Evolutionary conservation across 2,797 vertebrate species (phyloP), one percentile per base, ranked within the genome.

Genomic region (Propithecus perrieri): DNA sequence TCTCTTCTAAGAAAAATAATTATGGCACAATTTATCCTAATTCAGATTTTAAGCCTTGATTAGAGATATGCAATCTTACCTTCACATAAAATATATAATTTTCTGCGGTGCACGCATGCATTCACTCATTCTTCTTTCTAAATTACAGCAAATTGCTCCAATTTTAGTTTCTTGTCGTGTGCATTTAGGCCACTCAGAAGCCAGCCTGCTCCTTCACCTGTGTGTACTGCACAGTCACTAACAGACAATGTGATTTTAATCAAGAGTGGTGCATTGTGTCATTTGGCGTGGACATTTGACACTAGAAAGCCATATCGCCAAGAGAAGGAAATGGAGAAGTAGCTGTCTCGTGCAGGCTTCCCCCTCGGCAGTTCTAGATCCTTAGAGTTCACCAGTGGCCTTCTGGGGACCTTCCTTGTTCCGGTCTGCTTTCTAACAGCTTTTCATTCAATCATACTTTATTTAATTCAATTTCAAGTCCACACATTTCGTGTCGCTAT

Each of bases 101-200:
- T 97, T 98, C 85, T 96, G 65, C 93, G 96, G 96, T 57, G 89
- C 4, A 1, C 67, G 92, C 91, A 89, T 97, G 94, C 96, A 97
- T 89, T 97, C 97, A 87, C 96, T 94, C 89, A 91, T 97, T 98
- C 96, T 97, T 97, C 96, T 98, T 97, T 89, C 85, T 97, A 98
- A 98, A 98, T 98, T 98, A 96, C 97, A 97, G 97, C 95, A 98
- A 98, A 98, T 98, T 98, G 98, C 97, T 97, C 97, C 98, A 97
- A 98, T 98, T 98, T 98, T 92, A 97, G 96, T 96, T 98, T 96
- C 98, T 97, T 91, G 93, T 72, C 83, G 96, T 71, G n/a, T 81
- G 85, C 93, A 97, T 97, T 97, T 96, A 97, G 78, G 96, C 96
- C 95, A 98, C 98, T 98, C 98, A 97, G 91, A 96, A 92, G 89